Base-by-base conservation (phyloP, 2,888 invertebrate genomes). In the Dexiosoma caninum region DNA sequence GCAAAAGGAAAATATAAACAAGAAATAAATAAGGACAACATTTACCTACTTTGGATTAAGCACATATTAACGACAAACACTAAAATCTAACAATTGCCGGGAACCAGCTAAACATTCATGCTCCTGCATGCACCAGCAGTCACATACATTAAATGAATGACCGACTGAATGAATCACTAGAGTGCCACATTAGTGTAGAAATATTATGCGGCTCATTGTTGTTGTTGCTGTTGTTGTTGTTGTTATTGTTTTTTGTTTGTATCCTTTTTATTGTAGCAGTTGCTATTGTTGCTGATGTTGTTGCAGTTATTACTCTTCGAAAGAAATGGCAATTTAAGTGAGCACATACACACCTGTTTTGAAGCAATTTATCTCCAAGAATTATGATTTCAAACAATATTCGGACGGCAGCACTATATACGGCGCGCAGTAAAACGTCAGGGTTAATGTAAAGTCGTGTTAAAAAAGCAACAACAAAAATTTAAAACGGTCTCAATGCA, bases 301-400 rank as follows among this genome's bases (percentile, higher is more conserved):
- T 19, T 60, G 60, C 23, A 42, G 12, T 44, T 62, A n/a, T 66
- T 60, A 30, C 62, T 62, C 21, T 37, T 12, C 4, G 62, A 81
- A 83, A 84, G 84, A 84, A 85, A 84, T 84, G 87, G 88, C 87
- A 88, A 88, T 89, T 88, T 88, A 88, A 84, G 83, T 81, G 85
- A 84, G 83, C 84, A 84, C 83, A 86, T 83, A 86, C 85, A 87
- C 90, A 89, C 90, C 89, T 89, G 89, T 87, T 88, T 88, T 86
- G 84, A 84, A 85, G 90, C 87, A 89, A 88, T 90, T 90, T 89
- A 89, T 89, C 89, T 89, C 87, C 87, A 89, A 89, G 90, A 89
- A 90, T 89, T 89, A 89, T 89, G 89, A 90, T 89, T 89, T 88
- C 88, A 88, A 77, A 81, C 88, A 89, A 88, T 86, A 86, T 88